Conservation (phyloP, 2,888 invertebrate species). For the Drosophila suboccidentalis region DNA sequence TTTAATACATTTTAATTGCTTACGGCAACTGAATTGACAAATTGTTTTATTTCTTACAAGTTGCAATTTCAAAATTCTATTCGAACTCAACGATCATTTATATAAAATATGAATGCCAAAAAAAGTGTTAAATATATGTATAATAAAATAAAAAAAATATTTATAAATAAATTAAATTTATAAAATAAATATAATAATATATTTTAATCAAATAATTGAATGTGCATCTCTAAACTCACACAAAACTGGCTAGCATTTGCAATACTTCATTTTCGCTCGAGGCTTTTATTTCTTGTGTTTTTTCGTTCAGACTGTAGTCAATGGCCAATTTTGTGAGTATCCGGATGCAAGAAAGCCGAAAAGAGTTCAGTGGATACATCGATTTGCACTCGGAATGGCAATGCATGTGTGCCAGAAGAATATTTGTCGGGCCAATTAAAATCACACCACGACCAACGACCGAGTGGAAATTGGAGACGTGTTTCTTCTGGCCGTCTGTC, state of each 20-base stretch:
- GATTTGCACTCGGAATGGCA: slow-evolving; percentile 73
- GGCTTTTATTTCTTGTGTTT: not conserved
- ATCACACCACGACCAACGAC: slow-evolving; percentile 65
- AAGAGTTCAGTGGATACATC: slow-evolving; percentile 26
- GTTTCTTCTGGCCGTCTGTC: slow-evolving; percentile 14
- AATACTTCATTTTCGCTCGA: not conserved
- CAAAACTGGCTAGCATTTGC: not conserved
- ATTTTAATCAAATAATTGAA: not conserved
- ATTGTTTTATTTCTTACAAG: too few relatives aligned
- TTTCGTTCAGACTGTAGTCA: not conserved
- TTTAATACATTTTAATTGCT: too few relatives aligned
- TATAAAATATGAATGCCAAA: too few relatives aligned
- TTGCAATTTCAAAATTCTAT: not conserved
- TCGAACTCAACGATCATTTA: not conserved
- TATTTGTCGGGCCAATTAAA: slow-evolving; percentile 81
- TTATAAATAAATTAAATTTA: too few relatives aligned
- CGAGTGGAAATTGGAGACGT: slow-evolving; percentile 47
- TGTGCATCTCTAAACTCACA: not conserved
- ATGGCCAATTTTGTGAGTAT: not conserved
- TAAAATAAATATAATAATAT: too few relatives aligned
- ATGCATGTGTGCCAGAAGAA: slow-evolving; percentile 60
- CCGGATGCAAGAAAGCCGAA: slow-evolving; percentile 1
- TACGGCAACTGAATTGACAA: too few relatives aligned
- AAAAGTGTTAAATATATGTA: too few relatives aligned
- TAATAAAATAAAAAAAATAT: too few relatives aligned